Base-by-base conservation (phyloP, 2,888 invertebrate species). In the Parnassius smintheus region DNA sequence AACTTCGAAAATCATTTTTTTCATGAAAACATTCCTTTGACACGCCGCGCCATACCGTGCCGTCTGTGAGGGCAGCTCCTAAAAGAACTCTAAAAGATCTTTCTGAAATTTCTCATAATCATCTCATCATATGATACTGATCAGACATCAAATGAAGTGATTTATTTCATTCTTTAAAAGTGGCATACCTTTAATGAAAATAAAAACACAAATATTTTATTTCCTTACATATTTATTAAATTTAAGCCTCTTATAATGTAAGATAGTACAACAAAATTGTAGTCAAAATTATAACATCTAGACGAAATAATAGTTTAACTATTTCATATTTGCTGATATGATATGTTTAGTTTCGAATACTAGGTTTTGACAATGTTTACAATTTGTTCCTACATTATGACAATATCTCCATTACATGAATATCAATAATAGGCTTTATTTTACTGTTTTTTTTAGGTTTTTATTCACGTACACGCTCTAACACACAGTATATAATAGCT, bases 211-310 rank as follows among this genome's bases (percentile, higher is more conserved):
- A 44, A 44, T 44, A 3, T 54, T 25, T 56, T 11, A n/a, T 56
- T 46, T 56, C n/a, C 46, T 50, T 49, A 58, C 42, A 59, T 22
- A 62, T 55, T 59, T 53, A 60, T 46, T 56, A 10, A 61, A 13
- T 9, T 56, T 56, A 13, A 56, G 18, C 56, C 51, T 44, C 55
- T 61, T 25, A 56, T 51, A 55, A 50, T 46, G 48, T 12, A 8
- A 46, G 13, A n/a, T 8, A 18, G 18, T 56, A 49, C 18, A 61
- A 56, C 25, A 42, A 44, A 52, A 25, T 18, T 50, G 25, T 4
- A 35, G 35, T 7, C 35, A 41, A 44, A 55, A 22, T 46, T 46
- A 9, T 13, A 48, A 22, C 2, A 13, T 56, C 2, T 8, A 25
- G 3, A 10, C 9, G 46, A 46, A 46, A 46, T 46, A 46, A 46